Conservation (phyloP, 1,140 invertebrate genomes). For the Mylabris phalerata region DNA sequence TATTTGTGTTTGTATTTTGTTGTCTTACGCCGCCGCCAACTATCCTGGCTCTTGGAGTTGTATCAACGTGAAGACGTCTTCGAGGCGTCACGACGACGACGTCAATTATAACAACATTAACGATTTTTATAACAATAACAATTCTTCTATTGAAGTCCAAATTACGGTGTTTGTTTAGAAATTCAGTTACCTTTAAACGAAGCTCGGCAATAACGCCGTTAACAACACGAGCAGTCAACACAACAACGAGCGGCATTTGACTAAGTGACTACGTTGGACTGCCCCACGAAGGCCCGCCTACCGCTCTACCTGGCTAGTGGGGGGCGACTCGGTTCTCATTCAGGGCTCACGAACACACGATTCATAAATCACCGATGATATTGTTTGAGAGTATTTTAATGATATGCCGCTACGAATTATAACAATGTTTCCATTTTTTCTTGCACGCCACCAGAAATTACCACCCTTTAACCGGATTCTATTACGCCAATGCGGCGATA, state of each 20-base stretch:
- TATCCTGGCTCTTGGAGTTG: too few species aligned
- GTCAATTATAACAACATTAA: too few species aligned
- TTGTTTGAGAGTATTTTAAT: conserved; percentile 27
- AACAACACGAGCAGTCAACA: conserved; percentile 25
- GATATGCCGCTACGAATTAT: conserved; percentile 24
- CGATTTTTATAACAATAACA: too few species aligned
- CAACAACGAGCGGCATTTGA: conserved; percentile 36
- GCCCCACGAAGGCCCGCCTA: conserved; percentile 34
- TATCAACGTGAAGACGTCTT: background rate
- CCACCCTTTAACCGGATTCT: too few species aligned
- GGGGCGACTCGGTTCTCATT: conserved; percentile 29
- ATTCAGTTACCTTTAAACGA: too few species aligned
- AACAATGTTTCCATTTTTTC: background rate
- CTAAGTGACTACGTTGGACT: conserved; percentile 37
- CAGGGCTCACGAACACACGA: conserved; percentile 22
- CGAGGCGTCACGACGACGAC: background rate
- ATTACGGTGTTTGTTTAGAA: too few species aligned
- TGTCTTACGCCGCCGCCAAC: too few species aligned
- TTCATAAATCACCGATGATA: conserved; percentile 40
- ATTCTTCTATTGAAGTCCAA: too few species aligned
- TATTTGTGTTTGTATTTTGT: too few species aligned
- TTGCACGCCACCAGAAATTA: too few species aligned
- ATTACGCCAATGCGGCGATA: too few species aligned
- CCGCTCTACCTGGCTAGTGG: conserved; percentile 36
- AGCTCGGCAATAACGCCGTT: background rate